Conservation (phyloP, 2,797 vertebrate genomes). For the Carduelis carduelis region DNA sequence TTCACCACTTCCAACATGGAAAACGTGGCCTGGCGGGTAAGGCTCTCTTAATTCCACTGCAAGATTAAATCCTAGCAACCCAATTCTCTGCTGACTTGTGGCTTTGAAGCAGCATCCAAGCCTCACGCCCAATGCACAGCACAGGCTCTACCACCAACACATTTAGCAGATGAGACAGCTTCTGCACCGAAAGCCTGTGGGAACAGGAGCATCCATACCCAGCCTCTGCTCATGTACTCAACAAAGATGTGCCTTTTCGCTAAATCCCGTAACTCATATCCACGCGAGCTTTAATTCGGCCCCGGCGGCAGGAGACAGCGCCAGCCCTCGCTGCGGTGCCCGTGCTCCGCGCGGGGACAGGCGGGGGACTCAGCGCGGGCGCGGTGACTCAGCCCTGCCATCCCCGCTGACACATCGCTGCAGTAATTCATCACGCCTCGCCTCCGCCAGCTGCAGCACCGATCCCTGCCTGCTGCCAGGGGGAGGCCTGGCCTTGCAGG, state of each 20-base stretch:
- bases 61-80: conserved; percentile 14
- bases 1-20: neutral
- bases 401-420: conserved; percentile 11
- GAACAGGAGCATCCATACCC: neutral
- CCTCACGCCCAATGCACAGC: neutral
- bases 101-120: neutral
- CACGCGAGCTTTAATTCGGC: neutral
- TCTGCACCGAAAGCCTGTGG: neutral
- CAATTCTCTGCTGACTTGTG: neutral
- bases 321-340: neutral
- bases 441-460: neutral
- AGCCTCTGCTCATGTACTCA: neutral
- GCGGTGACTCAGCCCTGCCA: neutral
- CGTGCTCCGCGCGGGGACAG: neutral
- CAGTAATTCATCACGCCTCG: neutral
- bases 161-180: neutral
- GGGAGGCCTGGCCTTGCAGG: neutral
- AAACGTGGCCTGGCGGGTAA: rapidly evolving
- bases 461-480: neutral
- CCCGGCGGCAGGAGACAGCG: neutral
- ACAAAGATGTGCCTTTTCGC: neutral
- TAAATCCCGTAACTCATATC: neutral
- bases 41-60: neutral
- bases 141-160: neutral
- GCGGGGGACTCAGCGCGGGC: neutral